Conservation (phyloP, 2,888 invertebrate genomes). For the Sclerodermus sp. region DNA sequence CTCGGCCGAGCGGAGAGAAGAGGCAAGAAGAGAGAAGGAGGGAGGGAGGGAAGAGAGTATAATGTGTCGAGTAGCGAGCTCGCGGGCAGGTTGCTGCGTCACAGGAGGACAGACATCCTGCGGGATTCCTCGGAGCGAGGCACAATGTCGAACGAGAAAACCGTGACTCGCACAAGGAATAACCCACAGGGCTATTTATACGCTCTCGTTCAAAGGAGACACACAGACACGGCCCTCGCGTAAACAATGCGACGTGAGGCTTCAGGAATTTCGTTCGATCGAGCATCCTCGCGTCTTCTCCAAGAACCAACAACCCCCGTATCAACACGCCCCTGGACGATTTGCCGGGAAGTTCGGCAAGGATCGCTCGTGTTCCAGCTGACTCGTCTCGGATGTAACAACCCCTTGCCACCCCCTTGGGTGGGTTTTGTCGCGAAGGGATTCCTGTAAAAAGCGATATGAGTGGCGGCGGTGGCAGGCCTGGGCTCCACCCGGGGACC, state of each 20-base stretch:
- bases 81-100: constrained; percentile 31
- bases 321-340: neutral
- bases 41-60: too few species aligned
- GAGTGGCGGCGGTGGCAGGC: too few species aligned
- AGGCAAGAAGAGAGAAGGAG: too few species aligned
- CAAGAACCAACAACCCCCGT: too few species aligned
- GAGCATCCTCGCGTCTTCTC: too few species aligned
- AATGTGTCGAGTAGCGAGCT: neutral
- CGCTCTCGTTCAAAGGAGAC: constrained; percentile 29
- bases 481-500: too few species aligned
- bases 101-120: constrained; percentile 24
- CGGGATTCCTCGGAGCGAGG: constrained; percentile 19
- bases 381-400: neutral
- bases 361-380: too few species aligned
- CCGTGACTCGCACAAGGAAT: constrained; percentile 26
- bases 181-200: constrained; percentile 29
- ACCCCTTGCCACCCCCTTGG: too few species aligned
- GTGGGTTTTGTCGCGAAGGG: too few species aligned
- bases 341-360: too few species aligned
- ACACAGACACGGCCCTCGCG: constrained; percentile 16
- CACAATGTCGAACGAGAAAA: neutral
- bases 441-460: too few species aligned
- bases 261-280: neutral
- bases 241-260: constrained; percentile 26
- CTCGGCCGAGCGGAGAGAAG: too few species aligned